These are phyloP conservation scores for Bungarus multicinctus DNA, from an alignment of 2,113 vertebrate species.

Conservation along the genomic window DNA sequence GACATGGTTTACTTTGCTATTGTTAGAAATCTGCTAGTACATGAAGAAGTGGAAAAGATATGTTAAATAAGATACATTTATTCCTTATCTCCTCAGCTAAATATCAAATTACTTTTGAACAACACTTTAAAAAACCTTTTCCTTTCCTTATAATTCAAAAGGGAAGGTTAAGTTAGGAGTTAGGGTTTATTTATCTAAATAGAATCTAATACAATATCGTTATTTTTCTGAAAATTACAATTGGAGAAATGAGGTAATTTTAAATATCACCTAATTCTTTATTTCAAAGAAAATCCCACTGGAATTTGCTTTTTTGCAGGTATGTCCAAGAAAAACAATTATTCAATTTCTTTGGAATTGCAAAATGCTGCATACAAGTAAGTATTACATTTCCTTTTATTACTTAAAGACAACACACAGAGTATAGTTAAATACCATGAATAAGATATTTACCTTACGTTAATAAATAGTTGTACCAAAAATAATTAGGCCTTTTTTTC, in stretches of 20 bases:
- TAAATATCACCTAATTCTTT: not conserved
- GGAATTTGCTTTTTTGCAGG: not conserved
- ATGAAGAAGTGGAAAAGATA: not conserved
- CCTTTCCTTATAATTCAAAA: not conserved
- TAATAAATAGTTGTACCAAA: constrained; percentile 43
- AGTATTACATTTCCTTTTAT: constrained; percentile 51
- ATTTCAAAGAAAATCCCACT: not conserved
- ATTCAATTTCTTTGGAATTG: not conserved
- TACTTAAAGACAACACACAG: constrained; percentile 56
- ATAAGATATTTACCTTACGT: constrained; percentile 63
- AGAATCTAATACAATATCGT: not conserved
- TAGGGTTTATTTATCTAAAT: not conserved
- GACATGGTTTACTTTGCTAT: not conserved
- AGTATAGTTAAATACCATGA: constrained; percentile 58
- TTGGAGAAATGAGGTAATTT: not conserved
- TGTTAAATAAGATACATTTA: not conserved
- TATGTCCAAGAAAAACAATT: not conserved
- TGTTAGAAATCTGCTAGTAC: not conserved
- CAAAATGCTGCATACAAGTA: not conserved
- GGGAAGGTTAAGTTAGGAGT: not conserved
- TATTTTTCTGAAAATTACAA: not conserved
- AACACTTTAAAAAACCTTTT: not conserved
- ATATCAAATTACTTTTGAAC: not conserved
- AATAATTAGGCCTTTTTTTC: constrained; percentile 16
- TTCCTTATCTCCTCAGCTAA: not conserved